Conservation (phyloP, 2,113 vertebrate species). For the Microcebus griseorufus region DNA sequence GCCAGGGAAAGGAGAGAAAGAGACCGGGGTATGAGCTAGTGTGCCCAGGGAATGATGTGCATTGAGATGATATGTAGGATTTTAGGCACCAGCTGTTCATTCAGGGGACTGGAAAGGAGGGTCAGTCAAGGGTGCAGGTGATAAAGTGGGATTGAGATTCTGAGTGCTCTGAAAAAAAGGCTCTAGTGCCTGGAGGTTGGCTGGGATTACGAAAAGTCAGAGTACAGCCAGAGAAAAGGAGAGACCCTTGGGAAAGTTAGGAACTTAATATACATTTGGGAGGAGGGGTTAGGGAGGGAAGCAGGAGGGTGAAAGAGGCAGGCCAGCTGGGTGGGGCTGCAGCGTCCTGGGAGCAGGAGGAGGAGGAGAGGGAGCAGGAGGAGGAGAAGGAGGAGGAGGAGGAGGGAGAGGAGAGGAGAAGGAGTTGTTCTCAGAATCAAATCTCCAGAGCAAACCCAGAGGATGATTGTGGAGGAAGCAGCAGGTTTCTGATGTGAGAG, state of each 20-base stretch:
- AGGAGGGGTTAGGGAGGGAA: neutral
- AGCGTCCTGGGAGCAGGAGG: accelerated
- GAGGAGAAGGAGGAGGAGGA: neutral
- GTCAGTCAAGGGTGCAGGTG: neutral
- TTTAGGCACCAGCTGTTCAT: neutral
- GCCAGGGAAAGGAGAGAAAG: neutral
- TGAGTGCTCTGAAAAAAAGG: neutral
- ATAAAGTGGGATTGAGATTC: neutral
- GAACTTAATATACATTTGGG: neutral
- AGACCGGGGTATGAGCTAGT: neutral
- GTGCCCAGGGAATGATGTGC: accelerated
- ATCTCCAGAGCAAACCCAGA: neutral
- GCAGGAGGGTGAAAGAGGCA: too few relatives aligned
- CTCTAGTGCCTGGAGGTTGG: neutral
- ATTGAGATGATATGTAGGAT: neutral
- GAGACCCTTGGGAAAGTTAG: neutral
- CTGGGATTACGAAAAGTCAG: neutral
- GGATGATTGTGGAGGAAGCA: neutral
- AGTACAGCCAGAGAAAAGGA: neutral
- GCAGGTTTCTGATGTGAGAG: neutral
- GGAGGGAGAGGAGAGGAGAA: too few relatives aligned
- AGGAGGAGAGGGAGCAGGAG: too few relatives aligned
- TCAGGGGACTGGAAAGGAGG: neutral
- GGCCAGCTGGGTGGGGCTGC: too few relatives aligned
- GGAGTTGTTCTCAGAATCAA: neutral